Base-by-base conservation (phyloP, 1,140 invertebrate genomes). In the Mesaphorura yosii region DNA sequence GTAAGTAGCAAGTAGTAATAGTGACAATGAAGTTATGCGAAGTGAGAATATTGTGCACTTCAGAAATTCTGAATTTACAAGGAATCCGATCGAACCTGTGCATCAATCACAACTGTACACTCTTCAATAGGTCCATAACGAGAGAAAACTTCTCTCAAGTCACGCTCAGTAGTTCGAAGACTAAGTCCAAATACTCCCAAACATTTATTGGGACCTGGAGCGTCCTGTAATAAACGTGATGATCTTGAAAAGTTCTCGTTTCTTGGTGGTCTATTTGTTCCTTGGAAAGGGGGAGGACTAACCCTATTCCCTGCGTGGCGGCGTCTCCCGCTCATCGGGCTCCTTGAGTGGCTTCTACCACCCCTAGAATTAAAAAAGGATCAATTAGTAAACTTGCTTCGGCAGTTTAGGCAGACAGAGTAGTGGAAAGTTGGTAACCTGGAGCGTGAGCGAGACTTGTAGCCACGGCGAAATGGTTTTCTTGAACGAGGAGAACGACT, bases 41-140 rank as follows among this genome's bases (percentile, higher is more conserved):
- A n/a, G n/a, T n/a, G n/a, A n/a, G n/a, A n/a, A n/a, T n/a, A n/a
- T n/a, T n/a, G n/a, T n/a, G n/a, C n/a, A n/a, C n/a, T n/a, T n/a
- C n/a, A n/a, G n/a, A n/a, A n/a, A n/a, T n/a, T n/a, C n/a, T n/a
- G n/a, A n/a, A n/a, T n/a, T n/a, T n/a, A n/a, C n/a, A n/a, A n/a
- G n/a, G n/a, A n/a, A n/a, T 29, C 29, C 20, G 17, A 45, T 59
- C 67, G 73, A 75, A 91, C 89, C 80, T 93, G 90, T 40, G 88
- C 88, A 73, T 96, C 92, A 67, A 92, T 88, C 28, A 96, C 89
- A 62, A 96, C 83, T 72, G 93, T 85, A n/a, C 93, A 86, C 67
- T 88, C 82, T 66, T 94, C 88, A 28, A 96, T 80, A 0, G 80
- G 81, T 3, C 93, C 93, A 72, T 84, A 96, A 68, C 92, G 89